Evolutionary conservation across 1,140 invertebrate species (phyloP).

Genomic region (Archivesica marissinica): DNA sequence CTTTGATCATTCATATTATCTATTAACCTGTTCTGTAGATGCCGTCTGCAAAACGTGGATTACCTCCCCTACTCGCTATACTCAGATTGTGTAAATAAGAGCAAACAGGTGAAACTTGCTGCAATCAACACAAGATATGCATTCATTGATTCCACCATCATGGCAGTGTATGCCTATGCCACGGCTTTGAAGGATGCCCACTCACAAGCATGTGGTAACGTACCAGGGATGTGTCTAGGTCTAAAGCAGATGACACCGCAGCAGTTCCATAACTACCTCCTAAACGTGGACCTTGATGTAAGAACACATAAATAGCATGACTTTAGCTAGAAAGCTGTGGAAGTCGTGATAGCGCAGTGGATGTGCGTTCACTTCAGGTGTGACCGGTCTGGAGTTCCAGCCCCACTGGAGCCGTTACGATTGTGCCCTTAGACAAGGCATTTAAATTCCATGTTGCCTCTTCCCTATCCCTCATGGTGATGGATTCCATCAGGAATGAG

Average conservation of each 20-base stretch:
- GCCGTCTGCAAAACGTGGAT: conserved; percentile 49
- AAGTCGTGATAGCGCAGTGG: too few relatives aligned
- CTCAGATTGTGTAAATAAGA: conserved; percentile 56
- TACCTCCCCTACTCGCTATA: conserved; percentile 61
- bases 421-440: too few relatives aligned
- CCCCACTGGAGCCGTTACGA: too few relatives aligned
- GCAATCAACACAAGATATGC: conserved; percentile 59
- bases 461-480: too few relatives aligned
- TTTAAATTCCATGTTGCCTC: too few relatives aligned
- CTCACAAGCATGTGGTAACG: conserved; percentile 55
- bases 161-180: conserved; percentile 75
- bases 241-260: conserved; percentile 59
- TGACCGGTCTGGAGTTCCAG: too few relatives aligned
- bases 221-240: conserved; percentile 49
- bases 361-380: too few relatives aligned
- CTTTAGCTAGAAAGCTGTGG: too few relatives aligned
- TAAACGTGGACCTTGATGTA: conserved; percentile 66
- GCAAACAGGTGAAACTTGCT: conserved; percentile 25
- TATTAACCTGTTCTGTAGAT: conserved; percentile 12
- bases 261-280: conserved; percentile 63
- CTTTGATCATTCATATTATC: too few relatives aligned
- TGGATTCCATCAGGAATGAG: too few relatives aligned
- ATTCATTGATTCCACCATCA: conserved; percentile 70
- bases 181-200: conserved; percentile 69
- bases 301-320: too few relatives aligned